A percentile compares a stretch with the other conserved stretches of the same genome.
Conservation (phyloP, 2,113 vertebrate genomes). For the Opisthocomus hoazin region DNA sequence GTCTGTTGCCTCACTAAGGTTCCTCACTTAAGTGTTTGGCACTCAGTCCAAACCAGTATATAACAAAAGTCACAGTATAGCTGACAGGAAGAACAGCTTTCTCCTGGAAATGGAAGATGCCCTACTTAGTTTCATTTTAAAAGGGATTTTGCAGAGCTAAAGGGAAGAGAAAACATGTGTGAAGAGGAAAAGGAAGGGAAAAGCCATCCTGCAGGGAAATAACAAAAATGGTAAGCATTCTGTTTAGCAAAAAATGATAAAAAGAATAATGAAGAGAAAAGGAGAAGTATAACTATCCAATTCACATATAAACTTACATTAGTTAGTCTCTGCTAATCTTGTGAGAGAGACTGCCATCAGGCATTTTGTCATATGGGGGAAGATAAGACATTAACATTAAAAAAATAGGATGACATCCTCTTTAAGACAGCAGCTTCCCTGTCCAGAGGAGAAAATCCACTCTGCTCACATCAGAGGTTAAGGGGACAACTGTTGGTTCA, state of each 20-base stretch:
- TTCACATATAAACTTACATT: not conserved
- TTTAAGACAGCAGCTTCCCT: not conserved
- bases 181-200: not conserved
- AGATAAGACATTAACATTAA: not conserved
- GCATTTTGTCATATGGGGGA: not conserved
- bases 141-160: not conserved
- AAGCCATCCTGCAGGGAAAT: not conserved
- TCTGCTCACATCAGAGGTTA: not conserved
- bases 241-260: not conserved
- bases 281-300: not conserved
- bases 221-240: not conserved
- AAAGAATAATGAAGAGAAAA: not conserved
- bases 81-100: not conserved
- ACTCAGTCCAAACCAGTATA: not conserved
- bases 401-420: not conserved
- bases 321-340: not conserved
- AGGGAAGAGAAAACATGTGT: not conserved
- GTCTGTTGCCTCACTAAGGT: not conserved
- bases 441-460: not conserved
- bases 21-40: not conserved
- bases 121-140: not conserved
- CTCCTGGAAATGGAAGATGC: not conserved
- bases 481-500: not conserved
- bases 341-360: not conserved
- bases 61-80: not conserved